phyloP scores from a whole-genome alignment of 2,113 vertebrate genomes.

The Anas platyrhynchos region DNA sequence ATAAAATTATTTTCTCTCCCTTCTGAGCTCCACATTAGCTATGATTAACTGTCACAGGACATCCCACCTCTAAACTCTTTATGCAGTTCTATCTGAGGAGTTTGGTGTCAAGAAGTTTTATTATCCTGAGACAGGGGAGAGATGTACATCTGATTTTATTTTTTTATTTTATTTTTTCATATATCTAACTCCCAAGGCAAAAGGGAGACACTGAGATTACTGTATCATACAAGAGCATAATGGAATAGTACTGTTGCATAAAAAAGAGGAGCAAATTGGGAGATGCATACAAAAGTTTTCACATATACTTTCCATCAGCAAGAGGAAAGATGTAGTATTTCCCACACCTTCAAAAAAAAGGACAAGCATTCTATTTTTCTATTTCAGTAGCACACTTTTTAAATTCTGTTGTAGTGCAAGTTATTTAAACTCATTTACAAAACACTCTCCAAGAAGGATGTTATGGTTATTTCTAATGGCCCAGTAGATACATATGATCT shows the following conservation, averaged over 20 bases:
- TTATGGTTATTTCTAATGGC: background rate
- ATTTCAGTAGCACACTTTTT: background rate
- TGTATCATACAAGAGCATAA: background rate
- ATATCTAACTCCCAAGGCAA: background rate
- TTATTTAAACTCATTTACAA: background rate
- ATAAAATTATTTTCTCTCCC: constrained; percentile 39
- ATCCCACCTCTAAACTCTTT: constrained; percentile 6
- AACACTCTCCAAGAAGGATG: background rate
- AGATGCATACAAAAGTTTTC: background rate
- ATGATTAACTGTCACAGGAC: background rate
- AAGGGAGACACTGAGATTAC: background rate
- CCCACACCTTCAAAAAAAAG: background rate
- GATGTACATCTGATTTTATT: background rate
- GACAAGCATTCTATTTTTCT: rapidly evolving
- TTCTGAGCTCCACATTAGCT: background rate
- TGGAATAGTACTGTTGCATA: background rate
- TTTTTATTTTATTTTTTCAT: background rate
- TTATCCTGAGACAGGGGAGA: background rate
- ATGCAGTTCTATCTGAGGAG: background rate
- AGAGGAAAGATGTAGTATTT: background rate
- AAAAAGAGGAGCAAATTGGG: background rate
- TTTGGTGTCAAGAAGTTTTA: background rate
- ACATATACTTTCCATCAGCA: background rate
- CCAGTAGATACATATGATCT: background rate
- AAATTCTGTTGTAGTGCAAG: background rate